These are phyloP conservation scores for Trachemys scripta DNA, from an alignment of 2,113 vertebrate genomes.

Conservation along the genomic window DNA sequence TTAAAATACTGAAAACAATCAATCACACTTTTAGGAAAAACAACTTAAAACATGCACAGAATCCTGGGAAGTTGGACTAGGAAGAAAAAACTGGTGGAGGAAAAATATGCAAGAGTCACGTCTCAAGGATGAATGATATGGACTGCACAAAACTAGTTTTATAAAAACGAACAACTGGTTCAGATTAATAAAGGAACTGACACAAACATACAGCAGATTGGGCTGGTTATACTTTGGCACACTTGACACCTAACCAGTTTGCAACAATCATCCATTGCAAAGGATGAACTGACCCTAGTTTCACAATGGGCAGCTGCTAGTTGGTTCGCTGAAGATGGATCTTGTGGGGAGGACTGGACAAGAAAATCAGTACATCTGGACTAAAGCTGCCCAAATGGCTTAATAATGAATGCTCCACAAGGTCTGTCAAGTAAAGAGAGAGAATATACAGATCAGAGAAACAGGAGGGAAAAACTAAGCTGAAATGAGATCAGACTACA, in stretches of 20 bases:
- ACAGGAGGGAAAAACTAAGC: background rate
- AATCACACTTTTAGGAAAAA: background rate
- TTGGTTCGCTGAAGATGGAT: conserved; percentile 61
- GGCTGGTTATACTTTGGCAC: conserved; percentile 35
- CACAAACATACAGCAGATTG: conserved; percentile 44
- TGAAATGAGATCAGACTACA: background rate
- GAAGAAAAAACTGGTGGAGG: conserved; percentile 28
- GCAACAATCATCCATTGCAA: conserved; percentile 56
- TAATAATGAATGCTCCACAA: conserved; percentile 73
- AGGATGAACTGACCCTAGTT: conserved; percentile 75
- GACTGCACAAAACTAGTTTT: conserved; percentile 36
- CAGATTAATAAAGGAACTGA: conserved; percentile 54
- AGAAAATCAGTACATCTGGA: conserved; percentile 62
- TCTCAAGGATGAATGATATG: conserved; percentile 17
- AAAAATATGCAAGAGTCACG: conserved; percentile 36
- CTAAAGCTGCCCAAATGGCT: conserved; percentile 50
- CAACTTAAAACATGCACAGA: background rate
- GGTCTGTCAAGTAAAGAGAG: conserved; percentile 67
- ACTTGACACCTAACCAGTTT: conserved; percentile 32
- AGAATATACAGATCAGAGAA: conserved; percentile 47
- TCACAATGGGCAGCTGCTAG: conserved; percentile 74
- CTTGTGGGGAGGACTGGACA: conserved; percentile 66
- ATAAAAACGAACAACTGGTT: conserved; percentile 28
- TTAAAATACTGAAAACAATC: background rate
- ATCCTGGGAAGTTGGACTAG: background rate